Base-by-base conservation (phyloP, 1,140 invertebrate genomes). In the Tetramorium parvispinum region DNA sequence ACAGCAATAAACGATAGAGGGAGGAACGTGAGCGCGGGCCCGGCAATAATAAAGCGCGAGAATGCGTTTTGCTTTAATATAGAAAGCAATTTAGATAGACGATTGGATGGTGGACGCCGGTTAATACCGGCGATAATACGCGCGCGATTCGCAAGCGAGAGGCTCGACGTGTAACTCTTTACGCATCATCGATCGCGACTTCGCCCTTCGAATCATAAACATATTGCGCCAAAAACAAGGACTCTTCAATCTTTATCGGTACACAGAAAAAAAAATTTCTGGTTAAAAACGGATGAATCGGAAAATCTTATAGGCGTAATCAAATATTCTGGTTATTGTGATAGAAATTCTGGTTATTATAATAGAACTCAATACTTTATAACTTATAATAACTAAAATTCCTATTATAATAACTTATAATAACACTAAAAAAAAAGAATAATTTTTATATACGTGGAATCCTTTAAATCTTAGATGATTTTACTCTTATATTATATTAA, bases 81-180 rank as follows among this genome's bases (percentile, higher is more conserved):
- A 90, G 89, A 92, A 92, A 91, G 88, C 90, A 88, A 90, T 92
- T 90, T 90, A 88, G 91, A 91, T 91, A 92, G 79, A 89, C 57
- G 77, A 49, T 27, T 78, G 73, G 82, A 66, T 66, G 51, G 40
- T n/a, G 66, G 53, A 66, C 65, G 68, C 32, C 61, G 43, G 85
- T 91, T 91, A 91, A 90, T 91, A 88, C 86, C 86, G 43, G 24
- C 85, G 90, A 92, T 91, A 91, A 89, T 89, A 76, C 85, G 70
- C 70, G 83, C 66, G 66, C 61, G 89, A 90, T 88, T 90, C 75
- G 79, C 63, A 68, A 79, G 81, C 59, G 43, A 43, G 61, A 55
- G 46, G 10, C 32, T 83, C 57, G 40, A 10, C n/a, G 37, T 61
- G 43, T 51, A 63, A 73, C n/a, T 66, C 24, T 86, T 32, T 79